phyloP scores from a whole-genome alignment of 2,888 invertebrate species.

The Noctua janthina region DNA sequence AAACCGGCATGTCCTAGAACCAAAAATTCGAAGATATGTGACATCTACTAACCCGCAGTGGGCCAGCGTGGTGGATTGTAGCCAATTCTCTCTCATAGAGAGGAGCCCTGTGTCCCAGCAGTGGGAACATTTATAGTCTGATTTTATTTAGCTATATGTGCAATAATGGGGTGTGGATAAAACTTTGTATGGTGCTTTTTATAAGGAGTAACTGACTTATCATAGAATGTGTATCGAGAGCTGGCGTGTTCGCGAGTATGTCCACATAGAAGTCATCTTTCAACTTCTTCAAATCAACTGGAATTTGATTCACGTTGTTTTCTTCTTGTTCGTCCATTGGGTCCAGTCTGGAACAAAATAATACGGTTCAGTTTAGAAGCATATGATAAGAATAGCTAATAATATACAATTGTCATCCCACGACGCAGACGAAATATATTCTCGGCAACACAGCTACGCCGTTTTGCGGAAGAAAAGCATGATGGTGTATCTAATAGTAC shows the following conservation, averaged over 20 bases:
- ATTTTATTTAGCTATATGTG: no score
- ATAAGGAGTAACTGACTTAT: conserved; percentile 71
- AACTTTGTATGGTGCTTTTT: not conserved
- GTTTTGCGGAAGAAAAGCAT: not conserved
- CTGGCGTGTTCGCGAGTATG: conserved; percentile 81
- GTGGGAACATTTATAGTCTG: no score
- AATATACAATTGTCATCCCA: not conserved
- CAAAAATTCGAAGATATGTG: no score
- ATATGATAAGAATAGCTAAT: not conserved
- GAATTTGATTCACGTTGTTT: conserved; percentile 57
- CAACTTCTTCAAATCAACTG: conserved; percentile 78
- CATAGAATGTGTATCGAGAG: conserved; percentile 78
- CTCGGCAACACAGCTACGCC: not conserved
- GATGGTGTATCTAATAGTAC: not conserved
- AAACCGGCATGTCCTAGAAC: no score
- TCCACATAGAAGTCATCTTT: conserved; percentile 87
- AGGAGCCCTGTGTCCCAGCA: no score
- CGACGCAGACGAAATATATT: not conserved
- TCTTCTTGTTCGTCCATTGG: conserved; percentile 78
- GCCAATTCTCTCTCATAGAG: no score
- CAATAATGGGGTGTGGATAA: not conserved
- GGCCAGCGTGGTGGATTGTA: no score
- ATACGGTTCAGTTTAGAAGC: not conserved
- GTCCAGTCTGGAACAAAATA: conserved; percentile 75
- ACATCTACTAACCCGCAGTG: no score